Percentiles rank a stretch among this genome's conserved stretches.
These are phyloP conservation scores for Hemicordylus capensis DNA, from an alignment of 2,113 vertebrate genomes.

Conservation along the genomic window DNA sequence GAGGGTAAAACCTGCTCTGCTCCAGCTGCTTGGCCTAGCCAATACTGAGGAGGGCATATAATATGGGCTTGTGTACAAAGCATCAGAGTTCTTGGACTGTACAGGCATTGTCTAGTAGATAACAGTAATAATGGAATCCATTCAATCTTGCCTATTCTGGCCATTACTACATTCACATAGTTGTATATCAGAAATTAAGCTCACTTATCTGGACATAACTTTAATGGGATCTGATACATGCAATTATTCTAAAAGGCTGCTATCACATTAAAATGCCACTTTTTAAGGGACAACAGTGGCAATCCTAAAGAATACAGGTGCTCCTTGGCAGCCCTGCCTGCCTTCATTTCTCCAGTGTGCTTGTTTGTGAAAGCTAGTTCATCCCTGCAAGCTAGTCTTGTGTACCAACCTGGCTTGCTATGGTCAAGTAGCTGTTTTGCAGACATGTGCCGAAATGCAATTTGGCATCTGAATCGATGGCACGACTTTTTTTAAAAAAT, in stretches of 20 bases:
- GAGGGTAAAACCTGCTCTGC: background rate
- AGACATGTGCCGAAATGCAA: too few species aligned
- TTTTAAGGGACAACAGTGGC: background rate
- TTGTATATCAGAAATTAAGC: background rate
- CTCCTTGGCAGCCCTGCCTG: background rate
- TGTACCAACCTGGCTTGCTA: too few species aligned
- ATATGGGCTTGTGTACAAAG: background rate
- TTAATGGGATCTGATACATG: background rate
- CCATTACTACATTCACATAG: background rate
- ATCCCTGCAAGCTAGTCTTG: background rate
- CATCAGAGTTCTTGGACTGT: background rate
- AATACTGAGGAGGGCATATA: background rate
- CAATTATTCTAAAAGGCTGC: background rate
- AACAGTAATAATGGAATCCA: too few species aligned
- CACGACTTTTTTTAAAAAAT: too few species aligned
- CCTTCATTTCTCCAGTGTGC: background rate
- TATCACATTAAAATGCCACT: background rate
- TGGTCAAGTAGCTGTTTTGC: too few species aligned
- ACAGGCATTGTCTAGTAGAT: too few species aligned
- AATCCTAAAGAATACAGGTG: background rate
- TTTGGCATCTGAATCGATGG: too few species aligned
- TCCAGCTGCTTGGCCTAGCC: too few species aligned
- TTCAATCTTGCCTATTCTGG: background rate
- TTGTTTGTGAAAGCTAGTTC: background rate
- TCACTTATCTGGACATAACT: background rate